Evolutionary conservation across 2,888 invertebrate species (phyloP).

Genomic region (Thalpophila matura): DNA sequence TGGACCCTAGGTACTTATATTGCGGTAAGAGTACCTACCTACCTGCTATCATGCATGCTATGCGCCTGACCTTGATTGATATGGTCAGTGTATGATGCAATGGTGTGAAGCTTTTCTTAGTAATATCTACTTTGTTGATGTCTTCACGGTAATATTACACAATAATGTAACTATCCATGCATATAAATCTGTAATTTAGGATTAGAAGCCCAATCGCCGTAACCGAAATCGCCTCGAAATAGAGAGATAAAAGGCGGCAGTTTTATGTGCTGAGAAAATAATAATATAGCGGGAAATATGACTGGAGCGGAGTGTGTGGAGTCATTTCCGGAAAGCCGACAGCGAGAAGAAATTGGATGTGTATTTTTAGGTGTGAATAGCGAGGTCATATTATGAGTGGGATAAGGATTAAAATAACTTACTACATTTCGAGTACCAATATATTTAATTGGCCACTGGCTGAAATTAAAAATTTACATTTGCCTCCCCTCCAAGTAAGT

Average conservation of each 20-base stretch:
- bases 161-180: not conserved
- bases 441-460: slow-evolving; percentile 90
- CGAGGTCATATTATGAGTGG: not conserved
- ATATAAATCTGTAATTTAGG: no score
- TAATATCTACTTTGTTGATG: slow-evolving; percentile 7
- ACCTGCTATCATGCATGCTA: slow-evolving; percentile 28
- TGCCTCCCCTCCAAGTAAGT: slow-evolving; percentile 82
- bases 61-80: slow-evolving; percentile 45
- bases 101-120: slow-evolving; percentile 42
- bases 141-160: slow-evolving; percentile 24
- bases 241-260: slow-evolving; percentile 27
- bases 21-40: slow-evolving; percentile 23
- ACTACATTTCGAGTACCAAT: slow-evolving; percentile 88
- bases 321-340: not conserved
- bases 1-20: not conserved
- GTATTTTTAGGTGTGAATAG: slow-evolving; percentile 1
- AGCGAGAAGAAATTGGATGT: not conserved
- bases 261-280: no score
- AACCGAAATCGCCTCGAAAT: not conserved
- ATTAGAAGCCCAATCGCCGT: not conserved
- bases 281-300: slow-evolving; percentile 34
- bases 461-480: slow-evolving; percentile 89
- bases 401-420: slow-evolving; percentile 76
- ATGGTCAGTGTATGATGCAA: slow-evolving; percentile 32
- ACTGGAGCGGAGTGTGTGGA: not conserved